phyloP scores from a whole-genome alignment of 2,797 vertebrate genomes.

The Aulostomus chinensis region DNA sequence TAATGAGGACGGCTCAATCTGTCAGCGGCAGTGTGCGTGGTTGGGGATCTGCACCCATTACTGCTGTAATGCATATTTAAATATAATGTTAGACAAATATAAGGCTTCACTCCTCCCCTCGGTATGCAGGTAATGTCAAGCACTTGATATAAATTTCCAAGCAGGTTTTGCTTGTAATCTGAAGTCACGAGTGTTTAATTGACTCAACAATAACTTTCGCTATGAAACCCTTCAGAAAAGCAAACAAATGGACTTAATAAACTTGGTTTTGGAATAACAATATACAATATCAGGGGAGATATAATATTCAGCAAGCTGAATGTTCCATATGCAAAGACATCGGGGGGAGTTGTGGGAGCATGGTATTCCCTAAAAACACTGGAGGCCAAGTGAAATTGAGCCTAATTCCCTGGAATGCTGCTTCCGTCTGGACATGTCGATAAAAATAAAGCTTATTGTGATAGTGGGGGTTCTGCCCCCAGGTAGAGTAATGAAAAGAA shows the following conservation, averaged over 20 bases:
- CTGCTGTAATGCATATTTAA: no score
- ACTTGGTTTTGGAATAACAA: slow-evolving; percentile 29
- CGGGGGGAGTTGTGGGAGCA: slow-evolving; percentile 43
- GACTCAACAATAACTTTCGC: slow-evolving; percentile 13
- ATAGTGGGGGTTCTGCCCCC: slow-evolving; percentile 68
- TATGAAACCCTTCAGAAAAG: slow-evolving; percentile 19
- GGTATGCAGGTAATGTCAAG: slow-evolving; percentile 18
- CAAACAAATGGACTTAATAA: slow-evolving; percentile 40
- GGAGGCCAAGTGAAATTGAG: slow-evolving; percentile 79
- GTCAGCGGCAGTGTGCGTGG: no score
- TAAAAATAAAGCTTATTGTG: slow-evolving; percentile 81
- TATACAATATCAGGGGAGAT: slow-evolving; percentile 27
- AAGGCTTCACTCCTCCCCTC: background rate
- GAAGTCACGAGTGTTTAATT: slow-evolving; percentile 14
- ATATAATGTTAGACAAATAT: no score
- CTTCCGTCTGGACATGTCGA: slow-evolving; percentile 76
- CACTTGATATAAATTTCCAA: slow-evolving; percentile 40
- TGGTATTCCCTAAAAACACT: slow-evolving; percentile 72
- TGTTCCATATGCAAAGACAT: slow-evolving; percentile 23
- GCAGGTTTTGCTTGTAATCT: slow-evolving; percentile 38
- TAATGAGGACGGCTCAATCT: no score
- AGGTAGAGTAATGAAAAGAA: slow-evolving; percentile 78
- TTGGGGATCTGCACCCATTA: no score
- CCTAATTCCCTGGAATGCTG: slow-evolving; percentile 82
- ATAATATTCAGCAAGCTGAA: slow-evolving; percentile 29